phyloP scores from a whole-genome alignment of 2,113 vertebrate species.

The Pandion haliaetus region DNA sequence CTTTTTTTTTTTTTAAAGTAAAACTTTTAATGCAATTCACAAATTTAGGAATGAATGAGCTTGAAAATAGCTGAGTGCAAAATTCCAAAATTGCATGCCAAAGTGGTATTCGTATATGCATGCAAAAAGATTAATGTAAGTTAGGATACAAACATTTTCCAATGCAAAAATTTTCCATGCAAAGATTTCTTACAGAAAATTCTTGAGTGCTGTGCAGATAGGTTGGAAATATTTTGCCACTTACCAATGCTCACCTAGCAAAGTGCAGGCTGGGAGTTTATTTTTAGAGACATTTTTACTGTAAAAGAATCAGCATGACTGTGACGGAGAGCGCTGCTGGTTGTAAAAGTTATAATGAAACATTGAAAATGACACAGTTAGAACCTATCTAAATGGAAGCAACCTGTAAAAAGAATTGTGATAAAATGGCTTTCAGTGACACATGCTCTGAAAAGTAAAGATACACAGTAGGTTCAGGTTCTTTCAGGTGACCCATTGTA shows the following conservation, averaged over 20 bases:
- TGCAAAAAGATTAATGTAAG: not conserved
- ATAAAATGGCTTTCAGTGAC: not conserved
- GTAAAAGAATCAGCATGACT: slow-evolving; percentile 52
- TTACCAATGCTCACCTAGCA: not conserved
- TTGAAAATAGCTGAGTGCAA: slow-evolving; percentile 1
- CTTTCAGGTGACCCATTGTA: not conserved
- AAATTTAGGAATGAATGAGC: not conserved
- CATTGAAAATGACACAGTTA: slow-evolving; percentile 44
- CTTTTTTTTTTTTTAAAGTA: not conserved
- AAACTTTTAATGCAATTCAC: not conserved
- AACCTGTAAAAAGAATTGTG: slow-evolving; percentile 5
- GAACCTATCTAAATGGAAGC: slow-evolving; percentile 44
- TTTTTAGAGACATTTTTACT: slow-evolving; percentile 64
- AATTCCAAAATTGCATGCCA: not conserved
- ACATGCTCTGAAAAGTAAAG: not conserved
- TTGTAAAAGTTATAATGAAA: slow-evolving; percentile 53
- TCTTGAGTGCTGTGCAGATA: not conserved
- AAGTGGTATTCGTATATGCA: not conserved
- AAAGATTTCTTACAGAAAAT: slow-evolving; percentile 9
- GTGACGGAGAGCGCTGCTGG: slow-evolving; percentile 11
- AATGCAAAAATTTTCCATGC: not conserved
- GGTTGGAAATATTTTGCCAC: slow-evolving; percentile 8
- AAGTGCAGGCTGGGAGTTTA: slow-evolving; percentile 42
- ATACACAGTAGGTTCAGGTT: not conserved
- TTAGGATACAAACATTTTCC: not conserved